Base-by-base conservation (phyloP, 2,113 vertebrate genomes). In the Ophthalmolycus amberensis region DNA sequence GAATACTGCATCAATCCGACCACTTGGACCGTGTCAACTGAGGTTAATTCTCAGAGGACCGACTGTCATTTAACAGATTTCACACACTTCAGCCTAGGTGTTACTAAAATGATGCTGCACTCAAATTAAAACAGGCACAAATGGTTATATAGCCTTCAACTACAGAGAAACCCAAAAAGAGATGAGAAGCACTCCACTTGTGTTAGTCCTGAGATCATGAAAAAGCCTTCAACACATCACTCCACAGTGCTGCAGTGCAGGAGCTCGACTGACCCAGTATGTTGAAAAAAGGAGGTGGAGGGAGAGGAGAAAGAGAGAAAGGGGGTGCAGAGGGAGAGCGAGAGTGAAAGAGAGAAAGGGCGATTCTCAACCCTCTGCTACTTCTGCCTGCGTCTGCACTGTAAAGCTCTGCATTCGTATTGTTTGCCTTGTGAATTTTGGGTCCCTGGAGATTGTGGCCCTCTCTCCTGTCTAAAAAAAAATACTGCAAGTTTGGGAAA, bases 221-320 rank as follows among this genome's bases (percentile, higher is more conserved):
- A 82, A 65, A 88, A 62, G 1, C n/a, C 74, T 72, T 83, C 37
- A 81, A 82, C 70, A 90, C 83, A 84, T 90, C 79, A 87, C 38
- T 91, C 67, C 77, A 80, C 79, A 86, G 75, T 93, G 87, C 89
- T 92, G 91, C 91, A 93, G 91, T 92, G 84, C 90, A 93, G 86
- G 46, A 89, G 76, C 82, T 89, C 25, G 9, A 79, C 82, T 91
- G 90, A 91, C 89, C 89, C 87, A 89, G 71, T 90, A 89, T 84
- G 82, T 75, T 74, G 79, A 79, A 68, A 80, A 22, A 72, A 29
- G 44, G 56, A 63, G 32, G 50, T 27, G 50, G 71, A 48, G 63
- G n/a, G 44, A 34, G 68, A 60, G 37, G 46, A 20, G 34, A 48
- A 48, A 44, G 27, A 70, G 80, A 69, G 54, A 59, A 58, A n/a